phyloP scores from a whole-genome alignment of 2,888 invertebrate species.

The Pollenia griseotomentosa region DNA sequence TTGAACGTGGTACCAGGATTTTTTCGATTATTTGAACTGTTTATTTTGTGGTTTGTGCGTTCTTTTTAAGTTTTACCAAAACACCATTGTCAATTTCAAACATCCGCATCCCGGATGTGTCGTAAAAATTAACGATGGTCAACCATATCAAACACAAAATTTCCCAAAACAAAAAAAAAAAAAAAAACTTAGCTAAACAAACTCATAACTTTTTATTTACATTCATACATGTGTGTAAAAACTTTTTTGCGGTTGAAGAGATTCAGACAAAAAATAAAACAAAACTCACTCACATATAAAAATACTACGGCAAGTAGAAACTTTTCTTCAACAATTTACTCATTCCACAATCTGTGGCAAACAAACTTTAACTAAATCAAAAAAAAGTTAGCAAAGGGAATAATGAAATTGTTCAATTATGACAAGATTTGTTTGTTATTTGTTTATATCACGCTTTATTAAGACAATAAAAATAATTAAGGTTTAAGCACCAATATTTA shows the following conservation, averaged over 20 bases:
- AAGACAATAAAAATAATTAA: neutral
- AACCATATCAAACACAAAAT: conserved; percentile 21
- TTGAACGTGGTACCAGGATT: neutral
- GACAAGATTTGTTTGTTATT: conserved; percentile 9
- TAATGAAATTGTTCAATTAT: neutral
- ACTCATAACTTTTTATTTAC: neutral
- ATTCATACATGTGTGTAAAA: neutral
- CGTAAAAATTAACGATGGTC: conserved; percentile 63
- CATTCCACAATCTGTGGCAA: neutral
- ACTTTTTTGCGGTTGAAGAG: neutral
- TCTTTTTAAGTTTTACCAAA: conserved; percentile 20
- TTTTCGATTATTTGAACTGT: neutral
- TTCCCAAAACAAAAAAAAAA: neutral
- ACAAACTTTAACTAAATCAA: conserved; percentile 27
- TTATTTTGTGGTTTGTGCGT: neutral
- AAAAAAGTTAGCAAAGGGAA: conserved; percentile 8
- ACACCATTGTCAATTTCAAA: conserved; percentile 23
- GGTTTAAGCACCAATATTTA: neutral
- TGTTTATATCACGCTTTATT: neutral
- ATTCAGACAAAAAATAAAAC: neutral
- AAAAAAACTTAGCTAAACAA: neutral
- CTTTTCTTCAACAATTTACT: neutral
- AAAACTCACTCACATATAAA: neutral
- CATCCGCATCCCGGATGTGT: conserved; percentile 61
- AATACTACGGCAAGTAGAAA: neutral